These are phyloP conservation scores for Tursiops truncatus DNA, from an alignment of 2,113 vertebrate species.

Conservation along the genomic window DNA sequence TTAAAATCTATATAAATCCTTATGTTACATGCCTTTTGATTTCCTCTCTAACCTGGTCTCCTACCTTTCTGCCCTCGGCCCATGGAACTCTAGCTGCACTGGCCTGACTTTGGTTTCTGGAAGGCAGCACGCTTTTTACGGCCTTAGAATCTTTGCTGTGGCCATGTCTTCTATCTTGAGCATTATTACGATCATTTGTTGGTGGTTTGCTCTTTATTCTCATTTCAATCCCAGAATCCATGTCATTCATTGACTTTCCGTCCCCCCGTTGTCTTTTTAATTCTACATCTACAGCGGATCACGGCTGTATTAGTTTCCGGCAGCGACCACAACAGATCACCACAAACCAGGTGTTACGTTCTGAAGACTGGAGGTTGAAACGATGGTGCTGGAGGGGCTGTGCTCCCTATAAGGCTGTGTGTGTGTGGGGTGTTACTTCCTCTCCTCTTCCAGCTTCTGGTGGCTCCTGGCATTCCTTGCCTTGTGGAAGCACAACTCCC, in stretches of 20 bases:
- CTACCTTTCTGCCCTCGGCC: background rate
- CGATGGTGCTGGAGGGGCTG: background rate
- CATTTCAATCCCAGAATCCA: background rate
- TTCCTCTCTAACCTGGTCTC: background rate
- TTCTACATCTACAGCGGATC: background rate
- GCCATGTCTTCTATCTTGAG: background rate
- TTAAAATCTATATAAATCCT: background rate
- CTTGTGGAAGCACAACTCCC: background rate
- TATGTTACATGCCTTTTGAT: background rate
- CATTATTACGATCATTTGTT: background rate
- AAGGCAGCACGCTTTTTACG: background rate
- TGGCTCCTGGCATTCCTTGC: background rate
- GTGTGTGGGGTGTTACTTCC: too few relatives aligned
- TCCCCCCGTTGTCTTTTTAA: background rate
- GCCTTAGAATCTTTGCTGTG: background rate
- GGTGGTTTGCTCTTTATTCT: background rate
- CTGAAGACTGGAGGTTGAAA: background rate
- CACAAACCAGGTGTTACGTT: background rate
- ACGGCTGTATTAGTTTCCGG: background rate
- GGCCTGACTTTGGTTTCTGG: background rate
- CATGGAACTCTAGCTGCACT: background rate
- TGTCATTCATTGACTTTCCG: background rate
- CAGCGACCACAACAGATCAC: background rate
- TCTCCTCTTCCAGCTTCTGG: background rate
- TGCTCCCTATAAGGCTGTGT: background rate